Base-by-base conservation (phyloP, 2,888 invertebrate species). In the Dolichomitus sp. region DNA sequence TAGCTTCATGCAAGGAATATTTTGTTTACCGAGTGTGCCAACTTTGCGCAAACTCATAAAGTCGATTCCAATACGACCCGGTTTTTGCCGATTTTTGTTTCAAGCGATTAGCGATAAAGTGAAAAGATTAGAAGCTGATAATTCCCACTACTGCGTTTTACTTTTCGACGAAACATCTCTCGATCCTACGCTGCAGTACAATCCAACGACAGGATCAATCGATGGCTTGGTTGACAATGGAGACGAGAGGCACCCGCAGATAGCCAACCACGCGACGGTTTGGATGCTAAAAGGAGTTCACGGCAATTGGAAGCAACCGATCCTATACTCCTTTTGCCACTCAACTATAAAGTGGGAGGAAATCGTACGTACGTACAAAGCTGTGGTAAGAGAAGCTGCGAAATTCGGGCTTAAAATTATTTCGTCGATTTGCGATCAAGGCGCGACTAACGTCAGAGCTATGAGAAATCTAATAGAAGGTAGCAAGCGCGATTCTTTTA, bases 261-360 rank as follows among this genome's bases (percentile, higher is more conserved):
- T 59, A n/a, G 59, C 72, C 14, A 59, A 72, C n/a, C 72, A 72
- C 19, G 72, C 33, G 27, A 57, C 33, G 30, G 59, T 72, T 4
- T 72, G 72, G 59, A 59, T 72, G 59, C 19, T 72, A 1, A 72
- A 72, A 59, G 72, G 59, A 30, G 72, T 72, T 27, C 23, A 7
- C 14, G 72, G 72, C 1, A 23, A 57, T 48, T 72, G 72, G 72
- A 59, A 57, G 30, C 72, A 72, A 30, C 72, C 59, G 11, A 45
- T 72, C 17, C 45, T 59, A 0, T 72, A 59, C 48, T 66, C 66
- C 11, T 66, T 45, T 66, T 45, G 48, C 30, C 48, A 68, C 17
- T 50, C 68, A 9, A 73, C 72, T 0, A 33, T 27, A 27, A 73
- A 30, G 19, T 73, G 48, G 59, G 61, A 61, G 7, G 61, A 73